A percentile compares a stretch with the other conserved stretches of the same genome.
phyloP scores from a whole-genome alignment of 2,888 invertebrate species.

The Geophilus truncorum region DNA sequence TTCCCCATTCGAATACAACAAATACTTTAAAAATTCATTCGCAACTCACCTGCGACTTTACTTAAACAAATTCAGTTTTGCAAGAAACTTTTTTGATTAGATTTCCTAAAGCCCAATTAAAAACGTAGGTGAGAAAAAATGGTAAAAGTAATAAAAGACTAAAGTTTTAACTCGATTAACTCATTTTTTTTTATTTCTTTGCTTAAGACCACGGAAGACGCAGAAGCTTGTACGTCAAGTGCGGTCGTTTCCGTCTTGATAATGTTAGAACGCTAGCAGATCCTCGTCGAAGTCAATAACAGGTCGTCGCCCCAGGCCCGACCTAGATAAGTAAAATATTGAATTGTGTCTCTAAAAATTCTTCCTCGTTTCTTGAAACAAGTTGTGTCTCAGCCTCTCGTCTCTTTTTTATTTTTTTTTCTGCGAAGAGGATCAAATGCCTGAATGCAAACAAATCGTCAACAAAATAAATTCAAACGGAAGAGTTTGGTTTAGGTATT shows the following conservation, averaged over 20 bases:
- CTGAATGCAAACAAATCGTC: not conserved
- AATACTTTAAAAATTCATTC: not conserved
- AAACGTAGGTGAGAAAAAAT: not conserved
- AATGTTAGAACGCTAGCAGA: not conserved
- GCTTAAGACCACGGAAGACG: no score
- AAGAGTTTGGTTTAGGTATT: no score
- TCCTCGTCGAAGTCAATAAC: not conserved
- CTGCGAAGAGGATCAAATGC: not conserved
- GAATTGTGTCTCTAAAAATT: not conserved
- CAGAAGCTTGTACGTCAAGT: not conserved
- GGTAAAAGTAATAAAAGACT: not conserved
- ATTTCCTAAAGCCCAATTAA: not conserved
- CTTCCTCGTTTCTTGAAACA: not conserved
- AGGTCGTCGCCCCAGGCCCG: not conserved
- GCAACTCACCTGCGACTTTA: no score
- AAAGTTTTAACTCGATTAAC: not conserved
- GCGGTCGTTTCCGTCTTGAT: not conserved
- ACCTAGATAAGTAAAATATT: not conserved
- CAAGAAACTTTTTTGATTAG: not conserved
- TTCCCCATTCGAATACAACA: not conserved
- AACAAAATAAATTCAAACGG: no score
- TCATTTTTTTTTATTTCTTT: not conserved
- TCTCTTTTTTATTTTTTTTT: no score
- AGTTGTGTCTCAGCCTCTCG: not conserved
- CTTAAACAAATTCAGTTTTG: no score